Percentiles rank a stretch among this genome's conserved stretches.
These are phyloP conservation scores for Bufo bufo DNA, from an alignment of 2,113 vertebrate genomes.

Conservation along the genomic window DNA sequence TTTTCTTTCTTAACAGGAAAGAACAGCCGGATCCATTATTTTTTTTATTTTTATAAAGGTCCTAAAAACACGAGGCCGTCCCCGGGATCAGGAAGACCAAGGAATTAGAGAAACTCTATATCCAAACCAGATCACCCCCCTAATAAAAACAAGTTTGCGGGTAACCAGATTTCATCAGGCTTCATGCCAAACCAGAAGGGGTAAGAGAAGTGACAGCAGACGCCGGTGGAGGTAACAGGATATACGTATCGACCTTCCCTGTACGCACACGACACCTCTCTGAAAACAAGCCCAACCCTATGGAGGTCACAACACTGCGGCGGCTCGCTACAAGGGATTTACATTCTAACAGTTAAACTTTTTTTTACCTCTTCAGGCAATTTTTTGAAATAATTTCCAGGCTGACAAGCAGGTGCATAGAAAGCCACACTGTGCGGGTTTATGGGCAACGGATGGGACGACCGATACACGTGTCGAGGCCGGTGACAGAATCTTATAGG, in stretches of 20 bases:
- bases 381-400: not conserved
- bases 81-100: not conserved
- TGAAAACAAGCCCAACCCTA: not conserved
- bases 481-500: too few species aligned
- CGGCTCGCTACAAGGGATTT: not conserved
- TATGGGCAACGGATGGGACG: too few species aligned
- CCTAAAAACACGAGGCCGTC: not conserved
- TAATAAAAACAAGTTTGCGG: conserved; percentile 52
- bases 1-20: conserved; percentile 7
- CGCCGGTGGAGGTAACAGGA: not conserved
- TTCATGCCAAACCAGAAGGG: conserved; percentile 30
- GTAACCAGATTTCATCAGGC: conserved; percentile 50
- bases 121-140: conserved; percentile 46
- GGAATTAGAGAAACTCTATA: conserved; percentile 8
- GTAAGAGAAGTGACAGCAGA: not conserved
- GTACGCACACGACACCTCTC: not conserved
- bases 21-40: conserved; percentile 6
- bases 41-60: not conserved
- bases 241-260: conserved; percentile 3
- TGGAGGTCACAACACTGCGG: not conserved
- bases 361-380: not conserved
- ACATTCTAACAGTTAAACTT: not conserved
- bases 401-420: not conserved
- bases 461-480: too few species aligned
- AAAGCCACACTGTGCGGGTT: too few species aligned